phyloP scores from a whole-genome alignment of 2,113 vertebrate genomes.

The Semicossyphus pulcher region DNA sequence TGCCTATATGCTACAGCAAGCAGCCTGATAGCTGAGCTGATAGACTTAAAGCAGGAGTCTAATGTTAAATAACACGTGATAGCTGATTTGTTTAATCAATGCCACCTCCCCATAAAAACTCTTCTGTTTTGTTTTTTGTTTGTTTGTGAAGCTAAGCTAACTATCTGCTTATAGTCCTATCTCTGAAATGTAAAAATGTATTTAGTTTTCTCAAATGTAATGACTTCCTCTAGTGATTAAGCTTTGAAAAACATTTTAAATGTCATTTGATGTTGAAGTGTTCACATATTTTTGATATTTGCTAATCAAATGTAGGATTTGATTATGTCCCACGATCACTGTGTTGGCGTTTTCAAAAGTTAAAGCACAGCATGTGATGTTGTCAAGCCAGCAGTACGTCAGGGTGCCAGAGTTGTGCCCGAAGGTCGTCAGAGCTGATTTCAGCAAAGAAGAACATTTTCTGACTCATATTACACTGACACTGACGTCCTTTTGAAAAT shows the following conservation, averaged over 20 bases:
- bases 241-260: not conserved
- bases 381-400: constrained; percentile 35
- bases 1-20: no score
- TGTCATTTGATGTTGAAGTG: not conserved
- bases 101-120: no score
- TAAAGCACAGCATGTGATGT: constrained; percentile 23
- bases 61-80: no score
- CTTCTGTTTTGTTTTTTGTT: no score
- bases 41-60: not conserved
- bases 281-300: not conserved
- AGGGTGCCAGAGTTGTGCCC: constrained; percentile 7
- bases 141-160: no score
- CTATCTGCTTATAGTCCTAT: no score
- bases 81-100: no score
- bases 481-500: constrained; percentile 5
- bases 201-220: not conserved
- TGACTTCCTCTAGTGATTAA: not conserved
- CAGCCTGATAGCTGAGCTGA: not conserved
- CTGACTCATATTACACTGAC: constrained; percentile 3
- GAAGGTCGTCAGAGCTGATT: constrained; percentile 39
- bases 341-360: constrained; percentile 9
- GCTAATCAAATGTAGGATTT: not conserved
- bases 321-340: constrained; percentile 5
- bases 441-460: constrained; percentile 5
- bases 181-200: no score